These are phyloP conservation scores for Lypha dubia DNA, from an alignment of 2,888 invertebrate genomes.

Conservation along the genomic window DNA sequence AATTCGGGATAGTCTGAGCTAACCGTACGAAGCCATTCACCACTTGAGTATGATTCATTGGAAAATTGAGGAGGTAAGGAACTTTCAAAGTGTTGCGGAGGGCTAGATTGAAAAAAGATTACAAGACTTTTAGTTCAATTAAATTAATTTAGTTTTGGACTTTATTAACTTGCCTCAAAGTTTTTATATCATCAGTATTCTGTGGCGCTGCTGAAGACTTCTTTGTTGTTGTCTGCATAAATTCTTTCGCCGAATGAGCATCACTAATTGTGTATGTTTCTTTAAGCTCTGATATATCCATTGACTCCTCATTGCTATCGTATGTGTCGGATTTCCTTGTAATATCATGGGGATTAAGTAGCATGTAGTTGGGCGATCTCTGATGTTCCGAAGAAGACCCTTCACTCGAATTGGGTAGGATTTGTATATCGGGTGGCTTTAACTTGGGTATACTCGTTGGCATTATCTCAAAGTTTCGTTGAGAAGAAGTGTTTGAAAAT, in stretches of 20 bases:
- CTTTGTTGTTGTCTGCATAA: conserved; percentile 75
- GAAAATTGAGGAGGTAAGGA: conserved; percentile 74
- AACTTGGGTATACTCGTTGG: conserved; percentile 76
- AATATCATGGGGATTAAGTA: conserved; percentile 77
- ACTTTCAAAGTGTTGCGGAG: conserved; percentile 17
- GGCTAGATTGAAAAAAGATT: conserved; percentile 31
- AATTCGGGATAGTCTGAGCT: conserved; percentile 81
- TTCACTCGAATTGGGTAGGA: conserved; percentile 80
- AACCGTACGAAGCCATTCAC: conserved; percentile 82
- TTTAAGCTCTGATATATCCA: conserved; percentile 70
- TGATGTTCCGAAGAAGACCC: conserved; percentile 79
- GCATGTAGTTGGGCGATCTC: conserved; percentile 79
- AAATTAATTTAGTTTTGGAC: background rate
- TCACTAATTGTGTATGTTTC: conserved; percentile 72
- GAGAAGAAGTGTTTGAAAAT: conserved; percentile 57
- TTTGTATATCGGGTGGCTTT: conserved; percentile 81
- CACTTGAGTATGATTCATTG: conserved; percentile 79
- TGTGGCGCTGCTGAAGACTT: conserved; percentile 76
- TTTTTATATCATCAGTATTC: conserved; percentile 75
- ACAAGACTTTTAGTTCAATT: background rate
- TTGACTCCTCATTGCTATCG: conserved; percentile 67
- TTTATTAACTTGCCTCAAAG: conserved; percentile 75
- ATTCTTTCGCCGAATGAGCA: conserved; percentile 72
- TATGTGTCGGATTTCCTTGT: conserved; percentile 74
- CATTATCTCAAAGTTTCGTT: conserved; percentile 71